Base-by-base conservation (phyloP, 2,797 vertebrate genomes). In the Galagoides demidoff region DNA sequence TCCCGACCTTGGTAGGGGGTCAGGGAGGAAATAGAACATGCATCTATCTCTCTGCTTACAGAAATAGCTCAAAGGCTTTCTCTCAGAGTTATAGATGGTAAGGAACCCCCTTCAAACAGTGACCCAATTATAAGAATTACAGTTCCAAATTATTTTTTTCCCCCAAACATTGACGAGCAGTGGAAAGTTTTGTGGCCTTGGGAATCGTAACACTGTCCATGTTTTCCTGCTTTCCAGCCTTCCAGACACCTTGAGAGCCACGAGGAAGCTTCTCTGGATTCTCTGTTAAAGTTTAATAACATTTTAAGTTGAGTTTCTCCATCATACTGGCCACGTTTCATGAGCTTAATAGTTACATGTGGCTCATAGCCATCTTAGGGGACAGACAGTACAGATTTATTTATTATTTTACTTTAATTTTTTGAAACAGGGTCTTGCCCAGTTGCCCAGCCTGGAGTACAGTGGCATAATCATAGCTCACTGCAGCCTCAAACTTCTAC, bases 11-110 rank as follows among this genome's bases (percentile, higher is more conserved):
- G 37, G 78, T 64, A 61, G 94, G 85, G 91, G 73, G 73, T 70
- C 90, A 0, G 73, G 82, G 88, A 96, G 76, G 95, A 96, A 96
- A 61, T 93, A 52, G 95, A 81, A 74, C 85, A 61, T 68, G 22
- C 68, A 9, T 76, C 55, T 85, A n/a, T 79, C 61, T 88, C 74
- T 93, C 84, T 63, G 81, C 52, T 77, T 45, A 71, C 87, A 74
- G 92, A 97, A 97, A 96, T 96, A 96, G 94, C 88, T 96, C 97
- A 96, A 95, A 97, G 95, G 61, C 71, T 77, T 37, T 78, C 95
- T 52, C 79, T 64, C 78, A 37, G 39, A 77, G 34, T 45, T 70
- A 83, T 14, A 73, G 91, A 85, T 93, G 71, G 93, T 86, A 92
- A 92, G 95, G 96, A 95, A 83, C 87, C 93, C 79, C 83, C 96